These are phyloP conservation scores for Plebejus anna DNA, from an alignment of 2,888 invertebrate genomes.

Conservation along the genomic window DNA sequence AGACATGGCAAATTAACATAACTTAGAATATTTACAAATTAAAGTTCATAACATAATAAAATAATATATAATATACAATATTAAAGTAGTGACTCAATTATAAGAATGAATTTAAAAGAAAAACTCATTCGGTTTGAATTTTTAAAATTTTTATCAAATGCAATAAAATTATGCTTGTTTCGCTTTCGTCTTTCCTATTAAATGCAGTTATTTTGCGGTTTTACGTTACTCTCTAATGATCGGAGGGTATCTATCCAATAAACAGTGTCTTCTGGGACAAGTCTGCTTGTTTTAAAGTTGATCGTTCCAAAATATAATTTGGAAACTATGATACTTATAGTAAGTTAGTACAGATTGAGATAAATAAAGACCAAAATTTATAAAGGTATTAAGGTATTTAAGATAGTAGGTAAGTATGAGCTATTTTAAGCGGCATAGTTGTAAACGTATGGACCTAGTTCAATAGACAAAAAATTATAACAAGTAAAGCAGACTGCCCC, in stretches of 20 bases:
- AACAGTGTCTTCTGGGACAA: slow-evolving; percentile 19
- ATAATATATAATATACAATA: slow-evolving; percentile 70
- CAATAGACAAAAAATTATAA: neutral
- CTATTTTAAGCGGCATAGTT: neutral
- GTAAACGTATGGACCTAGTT: neutral
- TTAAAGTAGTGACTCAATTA: slow-evolving; percentile 76
- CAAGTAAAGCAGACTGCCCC: neutral
- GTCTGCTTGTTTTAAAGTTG: neutral
- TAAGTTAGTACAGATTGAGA: neutral
- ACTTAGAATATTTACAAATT: slow-evolving; percentile 77
- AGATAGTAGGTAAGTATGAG: neutral
- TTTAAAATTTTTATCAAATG: slow-evolving; percentile 53
- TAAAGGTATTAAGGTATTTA: neutral
- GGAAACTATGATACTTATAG: neutral
- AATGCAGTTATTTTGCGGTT: slow-evolving; percentile 40
- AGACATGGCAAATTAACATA: slow-evolving; percentile 75
- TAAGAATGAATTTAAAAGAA: slow-evolving; percentile 56
- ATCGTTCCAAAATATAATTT: neutral
- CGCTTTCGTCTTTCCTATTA: slow-evolving; percentile 41
- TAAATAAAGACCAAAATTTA: neutral
- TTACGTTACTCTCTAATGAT: slow-evolving; percentile 40
- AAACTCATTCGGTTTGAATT: slow-evolving; percentile 56
- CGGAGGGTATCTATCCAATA: slow-evolving; percentile 39
- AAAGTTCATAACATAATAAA: slow-evolving; percentile 52
- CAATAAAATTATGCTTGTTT: slow-evolving; percentile 45